phyloP scores from a whole-genome alignment of 2,113 vertebrate species.

The Ophiodon elongatus region DNA sequence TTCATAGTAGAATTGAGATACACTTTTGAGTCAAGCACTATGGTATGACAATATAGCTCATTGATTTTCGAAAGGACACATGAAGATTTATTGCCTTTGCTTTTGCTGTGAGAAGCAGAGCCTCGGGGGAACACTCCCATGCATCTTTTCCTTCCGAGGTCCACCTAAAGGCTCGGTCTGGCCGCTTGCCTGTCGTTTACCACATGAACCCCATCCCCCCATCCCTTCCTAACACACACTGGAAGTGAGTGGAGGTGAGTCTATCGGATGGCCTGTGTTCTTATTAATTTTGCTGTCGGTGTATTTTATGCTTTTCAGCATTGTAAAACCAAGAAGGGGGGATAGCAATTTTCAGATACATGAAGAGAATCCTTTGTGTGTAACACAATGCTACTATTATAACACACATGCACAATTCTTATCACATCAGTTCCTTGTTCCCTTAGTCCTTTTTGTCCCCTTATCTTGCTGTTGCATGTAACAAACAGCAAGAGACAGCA shows the following conservation, averaged over 20 bases:
- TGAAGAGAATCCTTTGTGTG: background rate
- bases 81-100: constrained; percentile 49
- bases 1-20: constrained; percentile 19
- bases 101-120: constrained; percentile 37
- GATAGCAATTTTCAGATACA: background rate
- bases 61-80: constrained; percentile 42
- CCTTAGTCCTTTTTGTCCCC: background rate
- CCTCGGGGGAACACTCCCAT: constrained; percentile 28
- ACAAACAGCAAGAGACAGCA: background rate
- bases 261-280: background rate
- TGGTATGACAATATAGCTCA: constrained; percentile 15
- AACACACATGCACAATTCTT: background rate
- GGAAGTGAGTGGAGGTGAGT: background rate
- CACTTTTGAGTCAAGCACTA: background rate
- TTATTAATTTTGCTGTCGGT: constrained; percentile 1
- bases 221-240: background rate
- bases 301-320: background rate
- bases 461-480: background rate
- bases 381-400: background rate
- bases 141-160: constrained; percentile 38
- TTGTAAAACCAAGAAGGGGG: background rate
- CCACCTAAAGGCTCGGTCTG: constrained; percentile 20
- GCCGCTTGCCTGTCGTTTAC: constrained; percentile 35
- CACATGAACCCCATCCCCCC: constrained; percentile 40
- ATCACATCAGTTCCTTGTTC: too few relatives aligned